Conservation (phyloP, 1,140 invertebrate genomes). For the Drosophila kurseongensis region DNA sequence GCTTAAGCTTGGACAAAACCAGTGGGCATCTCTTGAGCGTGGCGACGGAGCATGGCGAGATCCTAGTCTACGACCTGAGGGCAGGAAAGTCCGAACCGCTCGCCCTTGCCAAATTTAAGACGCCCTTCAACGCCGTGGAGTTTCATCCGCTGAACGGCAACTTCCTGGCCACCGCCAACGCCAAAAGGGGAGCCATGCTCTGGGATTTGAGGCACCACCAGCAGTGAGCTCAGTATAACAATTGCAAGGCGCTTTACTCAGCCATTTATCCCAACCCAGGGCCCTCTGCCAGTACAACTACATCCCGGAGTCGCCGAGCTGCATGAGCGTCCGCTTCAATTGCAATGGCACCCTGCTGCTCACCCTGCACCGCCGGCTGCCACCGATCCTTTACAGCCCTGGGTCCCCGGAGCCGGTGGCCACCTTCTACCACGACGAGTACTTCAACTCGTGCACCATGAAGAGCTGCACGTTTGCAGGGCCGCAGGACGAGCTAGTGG, state of each 20-base stretch:
- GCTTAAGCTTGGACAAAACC: conserved; percentile 93
- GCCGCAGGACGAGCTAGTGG: conserved; percentile 93
- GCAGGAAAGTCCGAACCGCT: conserved; percentile 86
- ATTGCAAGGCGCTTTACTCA: background rate
- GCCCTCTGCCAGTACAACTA: conserved; percentile 90
- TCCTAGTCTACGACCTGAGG: conserved; percentile 91
- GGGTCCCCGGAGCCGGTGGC: conserved; percentile 89
- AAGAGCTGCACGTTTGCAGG: conserved; percentile 98
- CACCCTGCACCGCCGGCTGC: conserved; percentile 92
- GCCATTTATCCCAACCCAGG: conserved; percentile 77
- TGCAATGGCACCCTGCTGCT: conserved; percentile 91
- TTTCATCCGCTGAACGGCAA: conserved; percentile 94
- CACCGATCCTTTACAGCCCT: conserved; percentile 92
- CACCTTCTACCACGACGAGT: conserved; percentile 95
- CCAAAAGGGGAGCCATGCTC: conserved; percentile 93
- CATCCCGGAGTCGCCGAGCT: conserved; percentile 89
- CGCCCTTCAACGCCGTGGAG: conserved; percentile 95
- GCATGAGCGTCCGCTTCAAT: conserved; percentile 97
- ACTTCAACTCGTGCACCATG: conserved; percentile 98
- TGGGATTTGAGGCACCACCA: conserved; percentile 95
- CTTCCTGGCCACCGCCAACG: conserved; percentile 94
- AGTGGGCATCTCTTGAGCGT: conserved; percentile 94
- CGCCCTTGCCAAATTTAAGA: conserved; percentile 87
- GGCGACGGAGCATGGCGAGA: conserved; percentile 95
- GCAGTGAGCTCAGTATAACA: conserved; percentile 86